Percentiles rank a stretch among this genome's conserved stretches.
phyloP scores from a whole-genome alignment of 2,113 vertebrate species.

The Lophotis ruficrista region DNA sequence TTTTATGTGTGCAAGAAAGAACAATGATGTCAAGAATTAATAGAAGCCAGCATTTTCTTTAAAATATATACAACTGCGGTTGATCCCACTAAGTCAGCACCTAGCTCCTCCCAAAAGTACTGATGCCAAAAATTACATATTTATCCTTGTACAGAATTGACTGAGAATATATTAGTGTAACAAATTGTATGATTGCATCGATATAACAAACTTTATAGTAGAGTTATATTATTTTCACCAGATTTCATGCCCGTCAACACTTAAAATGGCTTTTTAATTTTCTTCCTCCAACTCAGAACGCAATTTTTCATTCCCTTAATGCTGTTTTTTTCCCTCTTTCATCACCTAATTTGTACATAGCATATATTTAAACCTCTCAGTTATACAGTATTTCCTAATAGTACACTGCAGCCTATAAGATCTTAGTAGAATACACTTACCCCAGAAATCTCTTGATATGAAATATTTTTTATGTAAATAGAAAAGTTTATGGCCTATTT shows the following conservation, averaged over 20 bases:
- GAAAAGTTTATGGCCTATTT: background rate
- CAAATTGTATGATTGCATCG: background rate
- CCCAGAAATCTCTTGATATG: fast-evolving
- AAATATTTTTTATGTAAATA: background rate
- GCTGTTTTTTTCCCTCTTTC: background rate
- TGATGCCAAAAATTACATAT: background rate
- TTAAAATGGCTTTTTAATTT: background rate
- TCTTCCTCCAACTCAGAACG: background rate
- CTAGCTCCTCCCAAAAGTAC: background rate
- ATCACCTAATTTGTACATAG: background rate
- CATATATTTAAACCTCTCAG: background rate
- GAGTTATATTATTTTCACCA: background rate
- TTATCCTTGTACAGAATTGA: background rate
- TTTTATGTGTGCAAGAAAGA: background rate
- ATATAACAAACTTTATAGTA: background rate
- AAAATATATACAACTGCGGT: background rate
- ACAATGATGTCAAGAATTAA: background rate
- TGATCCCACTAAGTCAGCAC: background rate
- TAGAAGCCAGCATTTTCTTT: background rate
- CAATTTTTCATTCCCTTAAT: background rate
- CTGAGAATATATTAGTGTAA: background rate
- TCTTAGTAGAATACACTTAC: background rate
- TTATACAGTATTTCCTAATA: background rate
- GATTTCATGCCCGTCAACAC: background rate
- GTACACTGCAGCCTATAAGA: background rate